phyloP scores from a whole-genome alignment of 2,888 invertebrate species.

The Eupithecia vulgata region DNA sequence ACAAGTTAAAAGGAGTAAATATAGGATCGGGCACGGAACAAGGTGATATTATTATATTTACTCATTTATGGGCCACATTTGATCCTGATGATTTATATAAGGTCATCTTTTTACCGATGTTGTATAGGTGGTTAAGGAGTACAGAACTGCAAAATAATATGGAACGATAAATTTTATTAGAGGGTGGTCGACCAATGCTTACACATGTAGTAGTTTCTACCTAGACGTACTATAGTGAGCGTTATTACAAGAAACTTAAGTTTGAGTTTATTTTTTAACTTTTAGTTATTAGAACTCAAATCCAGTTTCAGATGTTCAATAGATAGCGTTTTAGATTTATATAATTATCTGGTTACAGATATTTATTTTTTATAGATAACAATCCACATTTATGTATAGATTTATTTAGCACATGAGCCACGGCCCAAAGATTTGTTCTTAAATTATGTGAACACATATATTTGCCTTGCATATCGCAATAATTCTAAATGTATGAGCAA shows the following conservation, averaged over 20 bases:
- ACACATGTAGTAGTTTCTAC: not conserved
- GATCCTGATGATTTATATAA: not conserved
- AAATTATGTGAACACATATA: constrained; percentile 8
- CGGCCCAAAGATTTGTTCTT: constrained; percentile 13
- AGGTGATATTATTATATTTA: not conserved
- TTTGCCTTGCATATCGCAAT: constrained; percentile 15
- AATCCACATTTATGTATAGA: constrained; percentile 2
- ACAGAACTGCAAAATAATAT: not conserved
- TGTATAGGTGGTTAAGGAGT: not conserved
- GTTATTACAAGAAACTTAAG: not conserved
- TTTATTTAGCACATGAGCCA: not conserved
- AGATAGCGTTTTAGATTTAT: not conserved
- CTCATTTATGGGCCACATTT: constrained; percentile 1
- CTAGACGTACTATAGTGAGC: not conserved
- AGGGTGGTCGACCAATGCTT: constrained; percentile 2
- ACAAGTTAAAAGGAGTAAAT: not conserved
- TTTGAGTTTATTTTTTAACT: not conserved
- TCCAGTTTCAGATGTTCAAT: not conserved
- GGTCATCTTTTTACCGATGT: not conserved
- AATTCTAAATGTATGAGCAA: constrained; percentile 5
- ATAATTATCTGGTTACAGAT: constrained; percentile 14
- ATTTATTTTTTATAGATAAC: constrained; percentile 19
- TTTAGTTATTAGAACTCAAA: not conserved
- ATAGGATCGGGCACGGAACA: not conserved
- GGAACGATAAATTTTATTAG: not conserved